Base-by-base conservation (phyloP, 2,888 invertebrate genomes). In the Dusona sp. region DNA sequence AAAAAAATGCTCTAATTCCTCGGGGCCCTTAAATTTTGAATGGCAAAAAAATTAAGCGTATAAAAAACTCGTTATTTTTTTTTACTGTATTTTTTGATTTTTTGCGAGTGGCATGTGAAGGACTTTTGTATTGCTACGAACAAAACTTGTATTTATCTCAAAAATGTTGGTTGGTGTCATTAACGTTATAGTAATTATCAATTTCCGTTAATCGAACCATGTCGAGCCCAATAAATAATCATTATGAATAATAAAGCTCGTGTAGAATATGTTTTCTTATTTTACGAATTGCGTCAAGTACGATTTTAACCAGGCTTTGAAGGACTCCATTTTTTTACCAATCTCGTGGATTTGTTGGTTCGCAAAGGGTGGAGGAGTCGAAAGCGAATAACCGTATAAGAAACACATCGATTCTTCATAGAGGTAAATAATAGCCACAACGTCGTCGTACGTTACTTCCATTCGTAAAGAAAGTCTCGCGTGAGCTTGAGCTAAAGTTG, bases 1-100 rank as follows among this genome's bases (percentile, higher is more conserved):
- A 96, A 88, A 94, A 96, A 89, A 97, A 98, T 93, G 95, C 95
- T 33, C 95, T 97, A 22, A 95, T 95, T 88, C 93, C 95, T 48
- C 92, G 93, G 22, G 88, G 88, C 74, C 89, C 88, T 70, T 93
- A 90, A 92, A 85, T 83, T 22, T 38, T n/a, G n/a, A 0, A n/a
- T 2, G 13, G 4, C 16, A 48, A 57, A 29, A 33, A 68, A 42
- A 19, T 16, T 13, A 0, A 22, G 67, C n/a, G 2, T 9, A 36
- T 36, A 4, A 3, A 73, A 29, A 54, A 54, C n/a, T 61, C 16
- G 6, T 61, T 61, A 29, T 54, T 54, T 54, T 54, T n/a, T 36
- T 38, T 16, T 4, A 38, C 13, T 42, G 54, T 42, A 38, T 13
- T 45, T 64, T 61, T 42, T 4, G 25, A 11, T 64, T 29, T 33